phyloP scores from a whole-genome alignment of 1,140 invertebrate genomes.

The Maniola jurtina region DNA sequence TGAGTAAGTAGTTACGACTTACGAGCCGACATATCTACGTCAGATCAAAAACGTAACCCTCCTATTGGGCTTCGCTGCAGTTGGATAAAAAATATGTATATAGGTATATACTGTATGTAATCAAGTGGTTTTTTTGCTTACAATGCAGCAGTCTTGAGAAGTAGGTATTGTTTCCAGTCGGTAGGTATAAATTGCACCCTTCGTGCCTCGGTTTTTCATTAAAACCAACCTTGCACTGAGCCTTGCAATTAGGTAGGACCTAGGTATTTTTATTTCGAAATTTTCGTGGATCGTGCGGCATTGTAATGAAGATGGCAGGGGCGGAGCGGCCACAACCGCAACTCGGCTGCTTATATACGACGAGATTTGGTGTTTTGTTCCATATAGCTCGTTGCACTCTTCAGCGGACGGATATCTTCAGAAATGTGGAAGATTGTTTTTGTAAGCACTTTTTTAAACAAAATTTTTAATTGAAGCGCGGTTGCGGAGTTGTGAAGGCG shows the following conservation, averaged over 20 bases:
- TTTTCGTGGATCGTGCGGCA: conserved; percentile 53
- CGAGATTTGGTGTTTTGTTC: conserved; percentile 23
- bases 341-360: conserved; percentile 52
- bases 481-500: too few relatives aligned
- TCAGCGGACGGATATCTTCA: conserved; percentile 14
- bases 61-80: too few relatives aligned
- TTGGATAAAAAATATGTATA: too few relatives aligned
- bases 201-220: conserved; percentile 5
- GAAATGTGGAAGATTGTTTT: conserved; percentile 56
- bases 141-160: too few relatives aligned
- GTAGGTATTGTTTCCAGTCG: too few relatives aligned
- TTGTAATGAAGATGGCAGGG: conserved; percentile 55
- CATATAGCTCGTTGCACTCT: conserved; percentile 31
- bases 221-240: conserved; percentile 1
- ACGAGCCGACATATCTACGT: too few relatives aligned
- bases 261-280: conserved; percentile 49
- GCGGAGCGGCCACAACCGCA: conserved; percentile 49
- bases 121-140: too few relatives aligned
- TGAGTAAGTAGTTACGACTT: too few relatives aligned
- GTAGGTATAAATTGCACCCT: not conserved
- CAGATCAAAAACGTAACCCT: too few relatives aligned
- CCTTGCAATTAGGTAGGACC: not conserved
- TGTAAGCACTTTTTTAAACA: conserved; percentile 37
- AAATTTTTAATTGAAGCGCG: too few relatives aligned
- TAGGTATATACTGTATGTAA: too few relatives aligned